Percentiles rank a stretch among this genome's conserved stretches.
Conservation (phyloP, 1,140 invertebrate species). For the Neodiprion fabricii region DNA sequence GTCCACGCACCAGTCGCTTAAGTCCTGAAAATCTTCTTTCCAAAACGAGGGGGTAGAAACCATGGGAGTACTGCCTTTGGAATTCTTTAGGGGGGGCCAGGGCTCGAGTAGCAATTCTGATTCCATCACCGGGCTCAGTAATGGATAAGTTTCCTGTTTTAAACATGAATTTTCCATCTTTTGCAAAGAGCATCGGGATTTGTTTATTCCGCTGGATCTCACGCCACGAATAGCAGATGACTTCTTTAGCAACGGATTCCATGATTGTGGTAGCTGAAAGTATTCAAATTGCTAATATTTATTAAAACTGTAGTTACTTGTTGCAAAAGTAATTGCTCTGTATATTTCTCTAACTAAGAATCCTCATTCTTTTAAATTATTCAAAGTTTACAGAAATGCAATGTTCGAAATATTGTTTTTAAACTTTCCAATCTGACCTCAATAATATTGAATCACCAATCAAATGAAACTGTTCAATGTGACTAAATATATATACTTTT, state of each 20-base stretch:
- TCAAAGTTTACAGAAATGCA: conserved; percentile 18
- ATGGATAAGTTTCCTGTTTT: conserved; percentile 37
- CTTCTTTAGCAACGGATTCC: conserved; percentile 43
- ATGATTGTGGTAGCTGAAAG: conserved; percentile 50
- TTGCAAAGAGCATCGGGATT: conserved; percentile 14
- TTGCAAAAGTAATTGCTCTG: too few relatives aligned
- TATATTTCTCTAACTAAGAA: conserved; percentile 6
- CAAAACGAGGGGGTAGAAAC: conserved; percentile 35
- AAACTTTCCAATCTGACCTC: background rate
- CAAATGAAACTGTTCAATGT: too few relatives aligned
- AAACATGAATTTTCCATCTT: conserved; percentile 28
- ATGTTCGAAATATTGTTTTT: background rate
- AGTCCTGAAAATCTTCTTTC: conserved; percentile 59
- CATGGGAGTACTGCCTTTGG: conserved; percentile 16
- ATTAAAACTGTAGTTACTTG: too few relatives aligned
- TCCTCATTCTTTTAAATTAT: conserved; percentile 6
- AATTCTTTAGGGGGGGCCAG: conserved; percentile 27
- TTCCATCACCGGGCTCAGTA: conserved; percentile 43
- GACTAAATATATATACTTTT: too few relatives aligned
- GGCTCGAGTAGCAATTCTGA: conserved; percentile 37
- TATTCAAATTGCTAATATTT: background rate
- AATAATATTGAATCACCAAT: too few relatives aligned
- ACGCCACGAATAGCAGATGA: conserved; percentile 58
- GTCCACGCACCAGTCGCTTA: conserved; percentile 53
- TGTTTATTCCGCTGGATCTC: conserved; percentile 45